A percentile compares a stretch with the other conserved stretches of the same genome.
Evolutionary conservation across 2,113 vertebrate genomes (phyloP).

Genomic region (Ifrita kowaldi): DNA sequence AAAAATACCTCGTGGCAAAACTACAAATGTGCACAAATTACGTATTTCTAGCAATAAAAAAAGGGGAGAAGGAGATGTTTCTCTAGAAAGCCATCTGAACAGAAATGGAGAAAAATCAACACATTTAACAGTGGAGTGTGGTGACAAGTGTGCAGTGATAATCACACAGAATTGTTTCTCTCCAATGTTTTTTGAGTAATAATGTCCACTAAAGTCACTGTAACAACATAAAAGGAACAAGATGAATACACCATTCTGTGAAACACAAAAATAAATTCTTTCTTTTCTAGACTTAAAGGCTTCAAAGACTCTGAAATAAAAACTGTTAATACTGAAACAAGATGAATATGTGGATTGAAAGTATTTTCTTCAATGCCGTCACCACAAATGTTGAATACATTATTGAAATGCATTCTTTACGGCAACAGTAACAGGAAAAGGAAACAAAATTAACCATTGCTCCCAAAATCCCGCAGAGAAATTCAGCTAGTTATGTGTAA

Average conservation of each 20-base stretch:
- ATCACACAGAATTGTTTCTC: not conserved
- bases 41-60: not conserved
- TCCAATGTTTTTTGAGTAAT: not conserved
- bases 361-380: not conserved
- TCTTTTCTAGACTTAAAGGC: not conserved
- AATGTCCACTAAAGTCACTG: not conserved
- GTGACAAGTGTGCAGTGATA: not conserved
- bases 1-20: not conserved
- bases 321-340: conserved; percentile 37
- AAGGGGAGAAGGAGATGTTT: not conserved
- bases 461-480: conserved; percentile 29
- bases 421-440: not conserved
- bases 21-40: conserved; percentile 25
- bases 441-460: conserved; percentile 34
- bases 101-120: conserved; percentile 6
- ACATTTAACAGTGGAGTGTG: not conserved
- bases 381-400: not conserved
- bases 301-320: conserved; percentile 27
- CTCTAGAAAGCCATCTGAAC: not conserved
- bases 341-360: conserved; percentile 13
- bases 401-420: conserved; percentile 7
- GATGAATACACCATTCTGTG: not conserved
- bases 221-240: conserved; percentile 29
- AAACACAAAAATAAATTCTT: conserved; percentile 36
- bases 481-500: not conserved